These are phyloP conservation scores for Morpho achilles DNA, from an alignment of 2,888 invertebrate species.

Conservation along the genomic window DNA sequence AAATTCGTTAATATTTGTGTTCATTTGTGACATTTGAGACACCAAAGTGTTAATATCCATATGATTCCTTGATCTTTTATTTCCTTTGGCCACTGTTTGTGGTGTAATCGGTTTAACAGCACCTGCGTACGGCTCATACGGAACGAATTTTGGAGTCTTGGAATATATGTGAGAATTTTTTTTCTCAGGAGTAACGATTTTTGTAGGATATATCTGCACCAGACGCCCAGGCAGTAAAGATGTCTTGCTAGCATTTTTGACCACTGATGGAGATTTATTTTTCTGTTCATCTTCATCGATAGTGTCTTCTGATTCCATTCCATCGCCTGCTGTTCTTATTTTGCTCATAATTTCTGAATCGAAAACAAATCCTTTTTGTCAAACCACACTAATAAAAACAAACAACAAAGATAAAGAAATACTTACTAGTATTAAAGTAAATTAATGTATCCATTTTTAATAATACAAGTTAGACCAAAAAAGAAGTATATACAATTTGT, in stretches of 20 bases:
- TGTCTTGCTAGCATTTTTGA: slow-evolving; percentile 14
- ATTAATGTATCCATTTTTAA: slow-evolving; percentile 25
- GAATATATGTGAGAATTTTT: slow-evolving; percentile 74
- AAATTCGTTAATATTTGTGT: slow-evolving; percentile 81
- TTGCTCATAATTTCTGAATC: slow-evolving; percentile 61
- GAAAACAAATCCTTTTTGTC: slow-evolving; percentile 13
- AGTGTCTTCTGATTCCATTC: slow-evolving; percentile 83
- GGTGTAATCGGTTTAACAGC: slow-evolving; percentile 89
- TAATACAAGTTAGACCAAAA: too few species aligned
- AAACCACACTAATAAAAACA: not conserved
- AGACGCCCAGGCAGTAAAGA: slow-evolving; percentile 45
- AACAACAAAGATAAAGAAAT: not conserved
- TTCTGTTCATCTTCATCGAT: slow-evolving; percentile 40
- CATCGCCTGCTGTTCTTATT: slow-evolving; percentile 85
- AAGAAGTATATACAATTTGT: too few species aligned
- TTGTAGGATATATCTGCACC: slow-evolving; percentile 77
- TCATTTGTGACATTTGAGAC: slow-evolving; percentile 84
- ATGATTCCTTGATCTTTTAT: slow-evolving; percentile 75
- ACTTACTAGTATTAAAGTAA: slow-evolving; percentile 25
- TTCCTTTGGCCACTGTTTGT: slow-evolving; percentile 54
- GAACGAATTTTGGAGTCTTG: slow-evolving; percentile 90
- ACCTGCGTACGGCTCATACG: slow-evolving; percentile 92
- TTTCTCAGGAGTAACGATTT: slow-evolving; percentile 77
- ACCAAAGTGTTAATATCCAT: slow-evolving; percentile 84
- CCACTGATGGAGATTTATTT: slow-evolving; percentile 25